Base-by-base conservation (phyloP, 2,797 vertebrate genomes). In the Dicrostonyx torquatus region DNA sequence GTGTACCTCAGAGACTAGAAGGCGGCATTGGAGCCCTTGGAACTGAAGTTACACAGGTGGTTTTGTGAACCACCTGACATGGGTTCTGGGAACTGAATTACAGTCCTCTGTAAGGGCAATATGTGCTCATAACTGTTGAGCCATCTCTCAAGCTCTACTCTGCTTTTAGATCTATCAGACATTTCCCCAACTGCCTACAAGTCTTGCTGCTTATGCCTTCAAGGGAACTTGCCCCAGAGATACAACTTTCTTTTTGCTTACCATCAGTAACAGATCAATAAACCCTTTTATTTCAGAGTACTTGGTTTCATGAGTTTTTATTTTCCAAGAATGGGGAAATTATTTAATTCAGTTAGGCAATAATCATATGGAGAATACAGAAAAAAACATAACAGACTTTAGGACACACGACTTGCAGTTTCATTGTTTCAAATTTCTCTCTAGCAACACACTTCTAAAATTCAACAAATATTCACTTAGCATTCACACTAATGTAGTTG, bases 361-460 rank as follows among this genome's bases (percentile, higher is more conserved):
- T 70, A 70, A 60, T 86, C 68, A 96, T 20, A 29, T 12, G 24
- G 18, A 75, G 24, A 87, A 93, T 62, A 34, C 45, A 89, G n/a
- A 7, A 50, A 84, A 87, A 87, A 89, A 78, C 29, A 75, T 72
- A 73, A 90, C 1, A 37, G 73, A 82, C 62, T 55, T 95, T 68
- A 37, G 83, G 43, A 92, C 85, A 80, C n/a, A 88, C 31, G 53
- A 45, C 72, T 78, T 83, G 87, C 34, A 45, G 58, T 89, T 84
- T 31, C 50, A 90, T 45, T 66, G 85, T 62, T 60, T 79, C 84
- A 70, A 86, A 93, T n/a, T 72, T 94, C 83, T 92, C 73, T 92
- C 73, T 34, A 82, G 29, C 4, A 2, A 86, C 40, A 90, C 60
- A 77, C 17, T 48, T 87, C 62, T 72, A 82, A 78, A 82, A 48